Percentiles rank a stretch among this genome's conserved stretches.
Evolutionary conservation across 2,113 vertebrate species (phyloP).

Genomic region (Oophaga pumilio): DNA sequence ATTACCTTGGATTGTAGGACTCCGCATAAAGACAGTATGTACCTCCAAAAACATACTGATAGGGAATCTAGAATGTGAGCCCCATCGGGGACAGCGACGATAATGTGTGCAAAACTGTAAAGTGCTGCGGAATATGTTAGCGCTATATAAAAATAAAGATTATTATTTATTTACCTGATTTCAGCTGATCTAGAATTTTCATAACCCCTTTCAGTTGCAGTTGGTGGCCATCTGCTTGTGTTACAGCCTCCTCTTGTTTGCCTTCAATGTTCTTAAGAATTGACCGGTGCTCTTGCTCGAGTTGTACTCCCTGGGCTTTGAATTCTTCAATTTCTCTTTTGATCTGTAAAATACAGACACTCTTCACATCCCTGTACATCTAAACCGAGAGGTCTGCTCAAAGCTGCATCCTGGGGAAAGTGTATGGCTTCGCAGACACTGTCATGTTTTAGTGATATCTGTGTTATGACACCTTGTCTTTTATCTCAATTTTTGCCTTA

Average conservation of each 20-base stretch:
- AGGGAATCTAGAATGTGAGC: no score
- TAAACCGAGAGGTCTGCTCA: neutral
- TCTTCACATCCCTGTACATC: constrained; percentile 8
- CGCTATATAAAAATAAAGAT: no score
- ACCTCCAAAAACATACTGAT: no score
- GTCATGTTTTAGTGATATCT: constrained; percentile 10
- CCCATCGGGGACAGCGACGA: no score
- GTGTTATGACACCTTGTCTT: neutral
- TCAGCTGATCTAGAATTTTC: constrained; percentile 72
- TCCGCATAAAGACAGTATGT: neutral
- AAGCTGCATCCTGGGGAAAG: neutral
- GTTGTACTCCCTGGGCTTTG: constrained; percentile 57
- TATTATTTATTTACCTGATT: no score
- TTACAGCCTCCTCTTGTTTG: constrained; percentile 61
- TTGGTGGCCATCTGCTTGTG: constrained; percentile 65
- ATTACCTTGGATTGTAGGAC: neutral
- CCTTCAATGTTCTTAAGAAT: constrained; percentile 63
- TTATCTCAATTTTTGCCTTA: neutral
- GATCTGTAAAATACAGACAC: constrained; percentile 64
- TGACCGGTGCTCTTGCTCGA: constrained; percentile 62
- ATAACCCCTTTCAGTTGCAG: constrained; percentile 58
- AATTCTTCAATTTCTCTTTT: constrained; percentile 69
- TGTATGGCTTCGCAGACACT: neutral
- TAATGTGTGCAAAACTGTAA: no score
- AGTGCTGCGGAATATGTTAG: no score